Evolutionary conservation across 2,113 vertebrate genomes (phyloP).

Genomic region (Scomber japonicus): DNA sequence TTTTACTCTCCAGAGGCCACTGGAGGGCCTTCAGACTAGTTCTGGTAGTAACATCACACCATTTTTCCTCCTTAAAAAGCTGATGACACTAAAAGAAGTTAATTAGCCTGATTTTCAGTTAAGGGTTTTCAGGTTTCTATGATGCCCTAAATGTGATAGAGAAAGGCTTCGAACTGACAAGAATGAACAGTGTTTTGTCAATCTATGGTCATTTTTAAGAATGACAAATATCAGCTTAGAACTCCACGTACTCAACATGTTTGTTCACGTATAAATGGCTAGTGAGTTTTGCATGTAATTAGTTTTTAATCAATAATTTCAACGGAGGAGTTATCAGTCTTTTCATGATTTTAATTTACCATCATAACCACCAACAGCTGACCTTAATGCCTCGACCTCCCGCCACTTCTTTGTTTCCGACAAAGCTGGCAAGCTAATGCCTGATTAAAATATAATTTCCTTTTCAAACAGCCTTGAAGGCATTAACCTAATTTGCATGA

Average conservation of each 20-base stretch:
- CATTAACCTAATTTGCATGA: conserved; percentile 52
- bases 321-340: neutral
- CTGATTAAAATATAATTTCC: conserved; percentile 58
- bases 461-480: conserved; percentile 40
- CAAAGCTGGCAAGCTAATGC: neutral
- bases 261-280: too few relatives aligned
- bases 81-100: neutral
- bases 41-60: neutral
- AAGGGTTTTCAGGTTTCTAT: neutral
- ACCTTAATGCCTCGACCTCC: conserved; percentile 5
- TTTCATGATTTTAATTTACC: neutral
- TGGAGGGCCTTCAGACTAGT: neutral
- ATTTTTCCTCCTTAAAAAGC: neutral
- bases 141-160: conserved; percentile 4
- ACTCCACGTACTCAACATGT: too few relatives aligned
- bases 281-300: too few relatives aligned
- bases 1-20: neutral
- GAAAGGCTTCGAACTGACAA: neutral
- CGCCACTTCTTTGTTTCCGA: conserved; percentile 8
- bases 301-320: neutral
- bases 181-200: neutral
- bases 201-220: neutral
- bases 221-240: neutral
- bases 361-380: conserved; percentile 1
- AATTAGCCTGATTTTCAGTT: conserved; percentile 36